Base-by-base conservation (phyloP, 2,888 invertebrate genomes). In the Ferdinandea cuprea region DNA sequence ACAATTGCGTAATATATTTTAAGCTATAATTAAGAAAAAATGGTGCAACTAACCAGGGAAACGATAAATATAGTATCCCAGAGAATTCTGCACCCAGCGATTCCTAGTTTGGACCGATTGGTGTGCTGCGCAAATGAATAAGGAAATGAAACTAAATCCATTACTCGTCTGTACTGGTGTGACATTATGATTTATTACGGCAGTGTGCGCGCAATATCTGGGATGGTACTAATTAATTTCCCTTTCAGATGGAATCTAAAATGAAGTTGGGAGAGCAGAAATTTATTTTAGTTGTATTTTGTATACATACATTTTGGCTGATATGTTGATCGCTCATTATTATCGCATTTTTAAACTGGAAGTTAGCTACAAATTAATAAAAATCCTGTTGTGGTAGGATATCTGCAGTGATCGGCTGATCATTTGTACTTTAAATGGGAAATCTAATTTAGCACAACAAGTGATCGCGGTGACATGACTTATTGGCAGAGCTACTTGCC, bases 261-360 rank as follows among this genome's bases (percentile, higher is more conserved):
- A 13, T 13, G 5, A 6, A 8, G 2, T 15, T 40, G 13, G n/a
- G n/a, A n/a, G 40, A 40, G 1, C n/a, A 40, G 40, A 40, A 40
- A n/a, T n/a, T n/a, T n/a, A n/a, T n/a, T n/a, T 15, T 1, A 15
- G 15, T 40, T 13, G 4, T 6, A 6, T 13, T 40, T 44, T 58
- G 58, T 40, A n/a, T n/a, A n/a, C 17, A 58, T 37, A 37, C 28
- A 8, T 46, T 44, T 9, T 25, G 48, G 69, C 48, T 58, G 48
- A 37, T 4, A n/a, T n/a, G n/a, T n/a, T n/a, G n/a, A n/a, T n/a
- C n/a, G n/a, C n/a, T n/a, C n/a, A n/a, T n/a, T n/a, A n/a, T n/a
- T n/a, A n/a, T n/a, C n/a, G n/a, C n/a, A n/a, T n/a, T n/a, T n/a
- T n/a, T n/a, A n/a, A n/a, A n/a, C n/a, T n/a, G n/a, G n/a, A n/a